These are phyloP conservation scores for Erannis defoliaria DNA, from an alignment of 2,888 invertebrate species.

Conservation along the genomic window DNA sequence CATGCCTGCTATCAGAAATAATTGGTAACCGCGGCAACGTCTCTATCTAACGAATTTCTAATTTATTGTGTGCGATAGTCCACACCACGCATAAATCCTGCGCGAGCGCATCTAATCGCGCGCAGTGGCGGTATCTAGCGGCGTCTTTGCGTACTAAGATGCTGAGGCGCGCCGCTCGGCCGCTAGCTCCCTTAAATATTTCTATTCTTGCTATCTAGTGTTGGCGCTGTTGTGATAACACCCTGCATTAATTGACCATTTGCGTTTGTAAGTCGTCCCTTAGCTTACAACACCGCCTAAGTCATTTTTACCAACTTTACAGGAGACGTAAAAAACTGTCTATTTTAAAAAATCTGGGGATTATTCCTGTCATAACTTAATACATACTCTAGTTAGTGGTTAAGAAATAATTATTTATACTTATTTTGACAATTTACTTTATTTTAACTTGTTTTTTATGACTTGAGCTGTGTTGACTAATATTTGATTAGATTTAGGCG, in stretches of 20 bases:
- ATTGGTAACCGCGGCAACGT: constrained; percentile 77
- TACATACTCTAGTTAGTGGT: too few relatives aligned
- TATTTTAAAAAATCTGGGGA: too few relatives aligned
- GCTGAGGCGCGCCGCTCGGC: constrained; percentile 69
- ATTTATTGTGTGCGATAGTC: constrained; percentile 81
- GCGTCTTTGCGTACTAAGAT: constrained; percentile 80
- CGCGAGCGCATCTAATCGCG: constrained; percentile 79
- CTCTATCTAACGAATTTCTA: constrained; percentile 86
- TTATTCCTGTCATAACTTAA: too few relatives aligned
- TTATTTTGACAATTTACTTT: too few relatives aligned
- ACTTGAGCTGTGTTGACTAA: too few relatives aligned
- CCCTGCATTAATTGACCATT: constrained; percentile 48
- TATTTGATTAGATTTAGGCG: too few relatives aligned
- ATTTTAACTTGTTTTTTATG: too few relatives aligned
- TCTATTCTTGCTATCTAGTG: constrained; percentile 63
- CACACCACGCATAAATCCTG: constrained; percentile 76
- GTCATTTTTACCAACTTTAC: too few relatives aligned
- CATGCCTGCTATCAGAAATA: constrained; percentile 62
- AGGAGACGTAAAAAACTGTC: too few relatives aligned
- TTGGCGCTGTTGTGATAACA: constrained; percentile 42
- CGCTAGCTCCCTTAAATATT: constrained; percentile 61
- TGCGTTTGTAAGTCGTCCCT: too few relatives aligned
- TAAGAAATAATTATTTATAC: too few relatives aligned
- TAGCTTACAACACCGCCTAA: too few relatives aligned
- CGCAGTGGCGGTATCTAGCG: constrained; percentile 77